Conservation (phyloP, 92 coral and sea anemone genomes). For the Actinostola sp. region DNA sequence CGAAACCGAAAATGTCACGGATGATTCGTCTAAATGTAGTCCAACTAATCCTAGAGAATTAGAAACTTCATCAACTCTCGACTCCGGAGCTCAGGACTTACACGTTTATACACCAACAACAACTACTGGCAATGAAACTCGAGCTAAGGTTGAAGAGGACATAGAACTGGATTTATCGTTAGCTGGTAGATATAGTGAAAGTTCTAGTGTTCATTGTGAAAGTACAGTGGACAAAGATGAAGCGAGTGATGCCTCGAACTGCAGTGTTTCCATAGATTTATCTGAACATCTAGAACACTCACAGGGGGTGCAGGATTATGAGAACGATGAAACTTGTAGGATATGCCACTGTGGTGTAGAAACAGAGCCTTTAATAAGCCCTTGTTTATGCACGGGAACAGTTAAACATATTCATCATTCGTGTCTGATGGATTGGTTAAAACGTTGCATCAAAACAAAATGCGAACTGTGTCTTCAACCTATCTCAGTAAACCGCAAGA, state of each 20-base stretch:
- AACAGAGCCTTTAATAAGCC: slow-evolving; percentile 73
- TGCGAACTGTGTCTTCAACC: slow-evolving; percentile 89
- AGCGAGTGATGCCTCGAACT: neutral
- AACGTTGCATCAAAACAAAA: slow-evolving; percentile 83
- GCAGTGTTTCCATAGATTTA: slow-evolving; percentile 7
- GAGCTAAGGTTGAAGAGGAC: neutral
- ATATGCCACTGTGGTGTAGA: slow-evolving; percentile 91
- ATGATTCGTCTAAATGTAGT: neutral
- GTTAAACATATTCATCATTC: slow-evolving; percentile 86
- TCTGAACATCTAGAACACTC: slow-evolving; percentile 8
- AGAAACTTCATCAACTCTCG: neutral
- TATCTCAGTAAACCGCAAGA: slow-evolving; percentile 72
- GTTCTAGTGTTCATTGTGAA: neutral
- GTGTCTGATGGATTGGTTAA: slow-evolving; percentile 93
- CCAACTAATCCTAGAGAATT: too few relatives aligned
- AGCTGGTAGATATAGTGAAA: neutral
- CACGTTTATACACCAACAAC: neutral
- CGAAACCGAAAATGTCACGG: neutral
- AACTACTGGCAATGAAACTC: neutral
- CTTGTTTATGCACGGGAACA: slow-evolving; percentile 93
- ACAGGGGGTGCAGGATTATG: slow-evolving; percentile 21
- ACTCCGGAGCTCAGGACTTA: neutral
- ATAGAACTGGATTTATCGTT: neutral
- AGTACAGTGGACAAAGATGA: neutral
- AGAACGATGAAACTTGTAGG: slow-evolving; percentile 69